phyloP scores from a whole-genome alignment of 1,140 invertebrate genomes.

The Lutraria rhynchaena region DNA sequence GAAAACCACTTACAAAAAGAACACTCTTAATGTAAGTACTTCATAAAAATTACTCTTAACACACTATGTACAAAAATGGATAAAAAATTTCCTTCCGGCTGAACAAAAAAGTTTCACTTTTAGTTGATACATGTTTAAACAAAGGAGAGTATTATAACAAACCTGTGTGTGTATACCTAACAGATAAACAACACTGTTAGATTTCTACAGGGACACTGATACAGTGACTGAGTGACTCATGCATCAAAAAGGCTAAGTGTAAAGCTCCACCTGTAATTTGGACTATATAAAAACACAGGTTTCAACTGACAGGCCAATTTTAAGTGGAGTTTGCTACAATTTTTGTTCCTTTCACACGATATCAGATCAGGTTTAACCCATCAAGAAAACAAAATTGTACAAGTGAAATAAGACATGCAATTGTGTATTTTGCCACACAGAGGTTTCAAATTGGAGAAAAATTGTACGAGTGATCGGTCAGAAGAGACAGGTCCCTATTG shows the following conservation, averaged over 20 bases:
- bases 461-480: slow-evolving; percentile 24
- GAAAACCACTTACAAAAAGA: too few relatives aligned
- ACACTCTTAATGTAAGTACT: too few relatives aligned
- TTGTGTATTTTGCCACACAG: slow-evolving; percentile 22
- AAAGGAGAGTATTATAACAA: too few relatives aligned
- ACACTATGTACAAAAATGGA: too few relatives aligned
- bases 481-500: slow-evolving; percentile 26
- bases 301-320: slow-evolving; percentile 32
- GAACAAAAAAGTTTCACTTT: too few relatives aligned
- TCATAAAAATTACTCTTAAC: too few relatives aligned
- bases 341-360: slow-evolving; percentile 45
- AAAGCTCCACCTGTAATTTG: slow-evolving; percentile 6
- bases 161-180: too few relatives aligned
- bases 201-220: too few relatives aligned
- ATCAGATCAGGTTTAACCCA: slow-evolving; percentile 20
- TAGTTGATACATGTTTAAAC: too few relatives aligned
- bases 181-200: too few relatives aligned
- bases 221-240: neutral
- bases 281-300: slow-evolving; percentile 9
- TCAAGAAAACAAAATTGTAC: slow-evolving; percentile 20
- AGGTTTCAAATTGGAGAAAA: slow-evolving; percentile 15
- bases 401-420: slow-evolving; percentile 28
- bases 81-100: too few relatives aligned
- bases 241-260: slow-evolving; percentile 21
- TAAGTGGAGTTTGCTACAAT: slow-evolving; percentile 4